Conservation (phyloP, 2,113 vertebrate genomes). For the Fregata magnificens region DNA sequence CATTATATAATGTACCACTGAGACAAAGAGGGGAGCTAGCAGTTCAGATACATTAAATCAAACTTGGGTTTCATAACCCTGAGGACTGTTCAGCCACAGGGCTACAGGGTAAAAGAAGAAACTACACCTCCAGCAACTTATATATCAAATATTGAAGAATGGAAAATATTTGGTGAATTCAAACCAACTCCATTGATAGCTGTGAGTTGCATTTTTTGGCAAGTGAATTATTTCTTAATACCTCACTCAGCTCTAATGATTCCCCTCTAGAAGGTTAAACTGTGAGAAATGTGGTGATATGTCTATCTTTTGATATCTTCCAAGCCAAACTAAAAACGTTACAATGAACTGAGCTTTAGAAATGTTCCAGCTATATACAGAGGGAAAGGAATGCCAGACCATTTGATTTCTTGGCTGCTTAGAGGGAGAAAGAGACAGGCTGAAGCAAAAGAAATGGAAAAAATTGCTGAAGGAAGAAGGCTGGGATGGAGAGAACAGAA, state of each 20-base stretch:
- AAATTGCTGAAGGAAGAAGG: neutral
- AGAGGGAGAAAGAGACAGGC: neutral
- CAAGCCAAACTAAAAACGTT: conserved; percentile 11
- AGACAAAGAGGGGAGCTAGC: neutral
- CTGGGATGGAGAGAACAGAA: neutral
- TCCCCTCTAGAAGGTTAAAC: neutral
- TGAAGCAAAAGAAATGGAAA: neutral
- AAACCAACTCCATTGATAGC: neutral
- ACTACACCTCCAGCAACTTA: neutral
- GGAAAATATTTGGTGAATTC: neutral
- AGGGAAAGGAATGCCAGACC: neutral
- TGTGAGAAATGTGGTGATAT: conserved; percentile 6
- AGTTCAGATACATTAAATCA: neutral
- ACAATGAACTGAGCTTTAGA: neutral
- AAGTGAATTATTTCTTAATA: neutral
- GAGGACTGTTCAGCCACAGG: neutral
- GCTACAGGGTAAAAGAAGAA: neutral
- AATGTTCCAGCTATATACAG: neutral
- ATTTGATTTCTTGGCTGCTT: conserved; percentile 13
- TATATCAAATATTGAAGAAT: neutral
- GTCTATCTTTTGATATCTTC: neutral
- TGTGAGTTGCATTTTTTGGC: neutral
- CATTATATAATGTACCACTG: neutral
- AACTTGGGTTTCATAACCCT: neutral
- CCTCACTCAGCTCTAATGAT: neutral